phyloP scores from a whole-genome alignment of 64 coral and sea anemone genomes.

The Platygyra sinensis region DNA sequence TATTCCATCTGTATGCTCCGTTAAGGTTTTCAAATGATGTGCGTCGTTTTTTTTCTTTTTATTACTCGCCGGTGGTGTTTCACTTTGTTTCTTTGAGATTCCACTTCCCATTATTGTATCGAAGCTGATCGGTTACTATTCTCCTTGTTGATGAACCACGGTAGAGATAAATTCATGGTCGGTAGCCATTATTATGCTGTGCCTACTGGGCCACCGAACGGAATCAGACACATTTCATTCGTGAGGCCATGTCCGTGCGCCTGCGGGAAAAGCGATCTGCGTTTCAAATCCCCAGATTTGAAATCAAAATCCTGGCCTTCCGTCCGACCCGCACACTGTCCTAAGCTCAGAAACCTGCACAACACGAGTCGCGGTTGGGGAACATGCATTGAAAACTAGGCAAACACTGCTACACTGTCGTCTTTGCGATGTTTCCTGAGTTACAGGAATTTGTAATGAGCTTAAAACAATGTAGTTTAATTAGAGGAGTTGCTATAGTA shows the following conservation, averaged over 20 bases:
- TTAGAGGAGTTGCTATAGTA: slow-evolving; percentile 43
- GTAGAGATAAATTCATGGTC: slow-evolving; percentile 11
- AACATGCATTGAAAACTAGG: slow-evolving; percentile 45
- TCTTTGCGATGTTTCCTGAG: slow-evolving; percentile 44
- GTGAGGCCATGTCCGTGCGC: background rate
- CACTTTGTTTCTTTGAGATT: slow-evolving; percentile 76
- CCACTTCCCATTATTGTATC: slow-evolving; percentile 85
- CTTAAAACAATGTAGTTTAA: slow-evolving; percentile 58
- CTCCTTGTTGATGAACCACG: slow-evolving; percentile 15
- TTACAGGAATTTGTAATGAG: slow-evolving; percentile 76
- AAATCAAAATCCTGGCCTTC: background rate
- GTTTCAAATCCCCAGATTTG: background rate
- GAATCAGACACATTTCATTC: background rate
- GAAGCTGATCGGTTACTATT: slow-evolving; percentile 30
- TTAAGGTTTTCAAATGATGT: slow-evolving; percentile 72
- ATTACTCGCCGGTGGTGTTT: background rate
- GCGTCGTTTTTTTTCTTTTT: slow-evolving; percentile 51
- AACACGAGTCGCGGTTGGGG: background rate
- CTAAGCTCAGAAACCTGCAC: background rate
- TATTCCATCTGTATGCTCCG: slow-evolving; percentile 72
- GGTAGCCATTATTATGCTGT: background rate
- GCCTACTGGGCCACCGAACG: background rate
- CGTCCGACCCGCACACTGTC: background rate
- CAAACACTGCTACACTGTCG: slow-evolving; percentile 32
- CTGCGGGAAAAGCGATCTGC: background rate